A percentile compares a stretch with the other conserved stretches of the same genome.
phyloP scores from a whole-genome alignment of 2,888 invertebrate species.

The Blera fallax region DNA sequence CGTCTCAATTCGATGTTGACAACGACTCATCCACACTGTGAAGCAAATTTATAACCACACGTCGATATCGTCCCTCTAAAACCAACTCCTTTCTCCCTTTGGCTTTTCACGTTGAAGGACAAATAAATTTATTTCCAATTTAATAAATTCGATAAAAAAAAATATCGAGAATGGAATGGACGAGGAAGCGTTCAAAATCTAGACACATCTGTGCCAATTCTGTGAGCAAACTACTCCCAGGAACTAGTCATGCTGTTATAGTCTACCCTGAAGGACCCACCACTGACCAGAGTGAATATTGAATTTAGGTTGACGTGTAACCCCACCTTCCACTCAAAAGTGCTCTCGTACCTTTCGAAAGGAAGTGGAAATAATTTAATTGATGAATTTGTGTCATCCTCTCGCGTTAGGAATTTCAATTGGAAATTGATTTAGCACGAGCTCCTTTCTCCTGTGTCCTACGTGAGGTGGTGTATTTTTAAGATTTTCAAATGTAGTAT shows the following conservation, averaged over 20 bases:
- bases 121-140: constrained; percentile 50
- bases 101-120: not conserved
- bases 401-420: constrained; percentile 58
- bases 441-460: not conserved
- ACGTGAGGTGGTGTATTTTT: constrained; percentile 1
- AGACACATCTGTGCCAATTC: constrained; percentile 52
- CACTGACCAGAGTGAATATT: constrained; percentile 34
- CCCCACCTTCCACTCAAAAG: too few species aligned
- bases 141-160: constrained; percentile 28
- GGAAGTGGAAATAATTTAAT: constrained; percentile 60
- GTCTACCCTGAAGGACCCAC: not conserved
- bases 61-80: not conserved
- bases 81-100: not conserved
- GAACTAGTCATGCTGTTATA: not conserved
- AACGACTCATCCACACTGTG: not conserved
- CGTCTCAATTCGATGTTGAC: not conserved
- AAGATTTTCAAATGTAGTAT: not conserved
- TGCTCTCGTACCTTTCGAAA: constrained; percentile 1
- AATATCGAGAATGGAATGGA: too few species aligned
- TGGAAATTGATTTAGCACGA: constrained; percentile 58
- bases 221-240: not conserved
- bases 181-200: too few species aligned
- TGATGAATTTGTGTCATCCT: constrained; percentile 61
- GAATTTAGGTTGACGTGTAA: not conserved
- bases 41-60: not conserved